Conservation (phyloP, 2,888 invertebrate species). For the Ochlodes sylvanus region DNA sequence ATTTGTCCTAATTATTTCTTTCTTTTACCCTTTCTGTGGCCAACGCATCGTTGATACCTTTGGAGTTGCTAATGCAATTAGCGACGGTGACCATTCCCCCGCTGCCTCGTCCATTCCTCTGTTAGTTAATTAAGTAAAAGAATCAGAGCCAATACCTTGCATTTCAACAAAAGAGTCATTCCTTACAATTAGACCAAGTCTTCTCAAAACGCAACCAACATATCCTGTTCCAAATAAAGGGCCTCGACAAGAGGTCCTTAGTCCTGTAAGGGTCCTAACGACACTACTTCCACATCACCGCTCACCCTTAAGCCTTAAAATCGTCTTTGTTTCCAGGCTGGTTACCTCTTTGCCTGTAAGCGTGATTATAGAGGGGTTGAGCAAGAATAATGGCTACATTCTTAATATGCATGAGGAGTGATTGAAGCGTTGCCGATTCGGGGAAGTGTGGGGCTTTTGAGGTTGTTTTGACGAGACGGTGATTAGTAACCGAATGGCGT, state of each 20-base stretch:
- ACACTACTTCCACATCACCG: conserved; percentile 20
- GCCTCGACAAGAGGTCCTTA: conserved; percentile 18
- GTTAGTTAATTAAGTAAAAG: no score
- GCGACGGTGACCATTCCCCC: no score
- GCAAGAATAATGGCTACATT: conserved; percentile 20
- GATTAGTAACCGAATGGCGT: neutral
- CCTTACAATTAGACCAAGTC: conserved; percentile 27
- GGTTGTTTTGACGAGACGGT: conserved; percentile 5
- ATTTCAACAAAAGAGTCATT: conserved; percentile 7
- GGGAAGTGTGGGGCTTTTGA: neutral
- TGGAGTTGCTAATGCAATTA: no score
- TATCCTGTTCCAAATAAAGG: conserved; percentile 20
- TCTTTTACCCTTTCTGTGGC: no score
- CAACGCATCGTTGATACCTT: no score
- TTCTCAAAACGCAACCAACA: conserved; percentile 24
- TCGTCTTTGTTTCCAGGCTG: conserved; percentile 26
- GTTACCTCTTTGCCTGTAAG: conserved; percentile 7
- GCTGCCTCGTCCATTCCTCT: no score
- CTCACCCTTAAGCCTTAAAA: conserved; percentile 21
- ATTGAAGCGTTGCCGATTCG: conserved; percentile 16
- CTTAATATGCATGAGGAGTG: conserved; percentile 10
- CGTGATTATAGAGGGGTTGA: conserved; percentile 13
- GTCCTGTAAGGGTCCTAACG: conserved; percentile 16
- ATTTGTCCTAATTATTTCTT: no score
- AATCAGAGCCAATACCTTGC: no score